phyloP scores from a whole-genome alignment of 2,113 vertebrate genomes.

The Pseudorectes ferrugineus region DNA sequence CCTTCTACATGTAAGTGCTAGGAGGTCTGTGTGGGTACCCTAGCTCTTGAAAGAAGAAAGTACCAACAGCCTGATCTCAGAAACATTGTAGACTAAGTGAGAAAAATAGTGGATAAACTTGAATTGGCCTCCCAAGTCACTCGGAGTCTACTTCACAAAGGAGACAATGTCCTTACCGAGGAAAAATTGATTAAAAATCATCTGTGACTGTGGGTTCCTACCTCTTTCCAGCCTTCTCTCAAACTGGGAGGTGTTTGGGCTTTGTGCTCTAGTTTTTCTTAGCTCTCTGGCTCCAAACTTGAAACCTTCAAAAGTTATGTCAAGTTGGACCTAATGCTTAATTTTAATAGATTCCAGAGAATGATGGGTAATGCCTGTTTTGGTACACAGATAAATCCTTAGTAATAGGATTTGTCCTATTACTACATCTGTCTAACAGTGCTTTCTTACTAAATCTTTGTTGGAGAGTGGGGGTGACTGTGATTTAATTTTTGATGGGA shows the following conservation, averaged over 20 bases:
- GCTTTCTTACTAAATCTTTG: neutral
- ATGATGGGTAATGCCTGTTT: neutral
- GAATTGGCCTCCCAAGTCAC: neutral
- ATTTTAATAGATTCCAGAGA: neutral
- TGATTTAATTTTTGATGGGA: neutral
- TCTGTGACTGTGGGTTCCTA: neutral
- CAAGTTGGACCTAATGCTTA: neutral
- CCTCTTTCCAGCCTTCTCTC: neutral
- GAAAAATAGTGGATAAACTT: neutral
- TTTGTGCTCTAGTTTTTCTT: neutral
- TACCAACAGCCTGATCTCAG: neutral
- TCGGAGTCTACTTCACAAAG: neutral
- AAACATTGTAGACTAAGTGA: neutral
- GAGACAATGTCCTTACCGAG: neutral
- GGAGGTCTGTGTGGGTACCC: neutral
- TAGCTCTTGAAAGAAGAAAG: neutral
- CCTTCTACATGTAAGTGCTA: neutral
- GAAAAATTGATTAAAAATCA: neutral
- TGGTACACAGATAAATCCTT: neutral
- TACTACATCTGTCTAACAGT: neutral
- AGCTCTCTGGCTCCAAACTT: neutral
- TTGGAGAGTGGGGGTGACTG: neutral
- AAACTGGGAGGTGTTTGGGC: neutral
- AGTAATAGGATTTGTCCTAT: neutral
- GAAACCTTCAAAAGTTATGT: neutral